These are phyloP conservation scores for Nicator chloris DNA, from an alignment of 2,113 vertebrate genomes.

Conservation along the genomic window DNA sequence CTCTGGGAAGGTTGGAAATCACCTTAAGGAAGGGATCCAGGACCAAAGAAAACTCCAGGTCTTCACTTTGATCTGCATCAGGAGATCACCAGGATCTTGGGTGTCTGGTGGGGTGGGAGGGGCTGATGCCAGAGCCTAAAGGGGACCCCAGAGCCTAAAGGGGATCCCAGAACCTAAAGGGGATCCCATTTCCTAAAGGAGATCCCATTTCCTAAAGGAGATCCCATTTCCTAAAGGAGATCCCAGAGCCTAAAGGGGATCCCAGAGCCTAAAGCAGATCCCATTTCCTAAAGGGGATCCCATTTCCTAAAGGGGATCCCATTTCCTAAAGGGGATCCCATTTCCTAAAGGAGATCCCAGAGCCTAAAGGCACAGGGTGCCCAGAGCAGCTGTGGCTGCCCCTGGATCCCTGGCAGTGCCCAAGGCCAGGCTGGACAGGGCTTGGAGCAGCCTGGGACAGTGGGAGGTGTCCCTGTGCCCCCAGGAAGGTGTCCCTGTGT, in stretches of 20 bases:
- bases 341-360: neutral
- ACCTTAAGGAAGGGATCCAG: neutral
- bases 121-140: neutral
- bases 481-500: neutral
- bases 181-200: neutral
- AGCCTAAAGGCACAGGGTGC: neutral
- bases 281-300: neutral
- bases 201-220: neutral
- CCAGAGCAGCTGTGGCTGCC: neutral
- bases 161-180: neutral
- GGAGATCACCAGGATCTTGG: neutral
- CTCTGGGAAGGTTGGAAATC: neutral
- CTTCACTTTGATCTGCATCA: neutral
- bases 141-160: neutral
- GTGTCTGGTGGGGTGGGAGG: neutral
- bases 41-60: rapidly evolving
- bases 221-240: neutral
- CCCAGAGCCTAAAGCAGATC: neutral
- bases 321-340: neutral
- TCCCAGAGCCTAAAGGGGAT: neutral
- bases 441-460: neutral
- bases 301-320: neutral
- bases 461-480: neutral
- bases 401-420: neutral
- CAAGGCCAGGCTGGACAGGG: neutral